These are phyloP conservation scores for Trachelus iudaicus DNA, from an alignment of 2,888 invertebrate genomes.

Conservation along the genomic window DNA sequence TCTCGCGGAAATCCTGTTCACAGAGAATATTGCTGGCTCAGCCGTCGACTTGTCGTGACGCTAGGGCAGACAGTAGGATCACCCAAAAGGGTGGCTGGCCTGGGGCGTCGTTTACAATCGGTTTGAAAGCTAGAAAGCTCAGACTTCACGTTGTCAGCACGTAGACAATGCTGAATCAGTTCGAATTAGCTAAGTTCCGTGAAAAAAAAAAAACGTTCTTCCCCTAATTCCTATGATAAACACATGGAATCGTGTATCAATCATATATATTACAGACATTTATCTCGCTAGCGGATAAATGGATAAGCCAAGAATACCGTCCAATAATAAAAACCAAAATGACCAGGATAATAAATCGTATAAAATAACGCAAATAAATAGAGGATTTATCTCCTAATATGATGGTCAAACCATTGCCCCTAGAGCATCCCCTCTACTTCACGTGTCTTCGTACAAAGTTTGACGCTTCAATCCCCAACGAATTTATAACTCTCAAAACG, in stretches of 20 bases:
- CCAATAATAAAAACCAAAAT: neutral
- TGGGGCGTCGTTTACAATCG: constrained; percentile 24
- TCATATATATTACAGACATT: neutral
- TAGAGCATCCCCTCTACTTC: neutral
- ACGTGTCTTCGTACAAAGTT: neutral
- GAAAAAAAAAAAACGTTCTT: neutral
- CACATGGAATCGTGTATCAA: neutral
- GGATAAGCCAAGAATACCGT: neutral
- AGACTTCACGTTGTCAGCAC: neutral
- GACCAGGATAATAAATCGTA: neutral
- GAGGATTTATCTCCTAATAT: neutral
- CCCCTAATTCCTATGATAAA: no score
- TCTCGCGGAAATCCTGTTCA: neutral
- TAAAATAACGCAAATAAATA: neutral
- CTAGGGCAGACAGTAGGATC: constrained; percentile 13
- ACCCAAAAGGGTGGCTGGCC: neutral
- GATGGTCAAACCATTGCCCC: neutral
- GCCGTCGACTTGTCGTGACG: constrained; percentile 23
- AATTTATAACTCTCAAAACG: neutral
- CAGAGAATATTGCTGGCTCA: constrained; percentile 30
- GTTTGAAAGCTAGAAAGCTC: constrained; percentile 14
- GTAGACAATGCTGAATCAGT: neutral
- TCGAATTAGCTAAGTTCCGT: neutral
- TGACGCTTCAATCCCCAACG: neutral
- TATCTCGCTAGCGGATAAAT: neutral